Conservation (phyloP, 1,140 invertebrate species). For the Tyrophagus putrescentiae region DNA sequence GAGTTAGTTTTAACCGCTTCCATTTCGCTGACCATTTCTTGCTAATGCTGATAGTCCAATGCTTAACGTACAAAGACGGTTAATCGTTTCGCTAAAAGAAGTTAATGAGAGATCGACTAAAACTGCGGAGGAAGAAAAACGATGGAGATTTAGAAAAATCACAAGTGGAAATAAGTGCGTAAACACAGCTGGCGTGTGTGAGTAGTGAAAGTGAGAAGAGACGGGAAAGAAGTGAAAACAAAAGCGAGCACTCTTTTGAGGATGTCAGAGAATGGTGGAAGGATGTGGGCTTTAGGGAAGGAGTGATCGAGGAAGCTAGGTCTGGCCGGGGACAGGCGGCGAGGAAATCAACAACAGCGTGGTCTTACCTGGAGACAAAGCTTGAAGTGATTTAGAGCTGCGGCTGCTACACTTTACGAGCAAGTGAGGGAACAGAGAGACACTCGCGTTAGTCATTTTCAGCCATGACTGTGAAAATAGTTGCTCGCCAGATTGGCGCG, state of each 20-base stretch:
- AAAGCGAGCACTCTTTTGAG: too few relatives aligned
- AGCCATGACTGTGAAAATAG: constrained; percentile 4
- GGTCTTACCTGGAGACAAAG: constrained; percentile 7
- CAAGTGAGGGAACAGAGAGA: too few relatives aligned
- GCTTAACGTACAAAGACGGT: background rate
- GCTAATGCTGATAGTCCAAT: background rate
- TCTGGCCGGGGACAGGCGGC: too few relatives aligned
- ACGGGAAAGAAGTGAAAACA: background rate
- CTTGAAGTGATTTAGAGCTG: background rate
- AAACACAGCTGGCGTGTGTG: background rate
- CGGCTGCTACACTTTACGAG: background rate
- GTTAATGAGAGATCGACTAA: background rate
- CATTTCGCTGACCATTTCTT: constrained; percentile 16
- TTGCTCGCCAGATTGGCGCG: background rate
- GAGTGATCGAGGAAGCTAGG: too few relatives aligned
- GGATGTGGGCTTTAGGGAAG: too few relatives aligned
- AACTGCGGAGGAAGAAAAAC: background rate
- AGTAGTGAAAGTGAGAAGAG: background rate
- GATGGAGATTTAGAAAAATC: background rate
- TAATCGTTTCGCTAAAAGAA: background rate
- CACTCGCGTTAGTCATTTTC: too few relatives aligned
- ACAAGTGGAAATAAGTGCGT: background rate
- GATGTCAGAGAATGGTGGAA: too few relatives aligned
- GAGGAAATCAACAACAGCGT: background rate
- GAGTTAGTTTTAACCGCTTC: constrained; percentile 1